Percentiles rank a stretch among this genome's conserved stretches.
Conservation (phyloP, 2,797 vertebrate species). For the Notolepis coatsorum region DNA sequence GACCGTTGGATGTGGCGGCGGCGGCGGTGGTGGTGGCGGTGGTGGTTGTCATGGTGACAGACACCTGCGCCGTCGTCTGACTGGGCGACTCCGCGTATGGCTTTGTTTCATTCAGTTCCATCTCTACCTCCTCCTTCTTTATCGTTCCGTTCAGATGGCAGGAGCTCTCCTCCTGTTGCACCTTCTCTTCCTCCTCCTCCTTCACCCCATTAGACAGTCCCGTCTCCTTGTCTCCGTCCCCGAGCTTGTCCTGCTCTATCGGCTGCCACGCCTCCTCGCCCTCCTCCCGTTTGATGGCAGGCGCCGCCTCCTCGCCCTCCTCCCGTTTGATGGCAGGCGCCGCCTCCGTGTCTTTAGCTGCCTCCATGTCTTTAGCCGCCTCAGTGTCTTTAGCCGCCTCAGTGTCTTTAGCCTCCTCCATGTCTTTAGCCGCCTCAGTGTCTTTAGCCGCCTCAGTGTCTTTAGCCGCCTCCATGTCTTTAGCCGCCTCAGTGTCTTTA, state of each 20-base stretch:
- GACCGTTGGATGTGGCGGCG: slow-evolving; percentile 53
- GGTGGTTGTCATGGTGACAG: slow-evolving; percentile 58
- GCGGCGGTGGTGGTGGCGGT: too few species aligned
- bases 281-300: slow-evolving; percentile 49
- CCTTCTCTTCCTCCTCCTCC: slow-evolving; percentile 44
- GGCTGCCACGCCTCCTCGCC: slow-evolving; percentile 32
- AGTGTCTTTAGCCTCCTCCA: too few species aligned
- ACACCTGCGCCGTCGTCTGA: slow-evolving; percentile 42
- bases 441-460: slow-evolving; percentile 31
- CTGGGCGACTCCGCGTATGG: slow-evolving; percentile 60
- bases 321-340: too few species aligned
- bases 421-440: slow-evolving; percentile 55
- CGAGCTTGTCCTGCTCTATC: slow-evolving; percentile 40
- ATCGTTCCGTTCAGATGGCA: slow-evolving; percentile 58
- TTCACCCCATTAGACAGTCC: slow-evolving; percentile 62
- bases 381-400: slow-evolving; percentile 31
- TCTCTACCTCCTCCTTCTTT: slow-evolving; percentile 59
- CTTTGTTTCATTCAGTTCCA: slow-evolving; percentile 60
- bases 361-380: too few species aligned
- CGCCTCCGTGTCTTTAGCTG: too few species aligned
- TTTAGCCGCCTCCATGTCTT: slow-evolving; percentile 54
- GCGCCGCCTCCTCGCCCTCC: background rate
- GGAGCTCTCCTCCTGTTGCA: slow-evolving; percentile 14
- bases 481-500: slow-evolving; percentile 36
- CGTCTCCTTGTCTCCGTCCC: slow-evolving; percentile 29